Conservation (phyloP, 2,888 invertebrate species). For the Rutpela maculata region DNA sequence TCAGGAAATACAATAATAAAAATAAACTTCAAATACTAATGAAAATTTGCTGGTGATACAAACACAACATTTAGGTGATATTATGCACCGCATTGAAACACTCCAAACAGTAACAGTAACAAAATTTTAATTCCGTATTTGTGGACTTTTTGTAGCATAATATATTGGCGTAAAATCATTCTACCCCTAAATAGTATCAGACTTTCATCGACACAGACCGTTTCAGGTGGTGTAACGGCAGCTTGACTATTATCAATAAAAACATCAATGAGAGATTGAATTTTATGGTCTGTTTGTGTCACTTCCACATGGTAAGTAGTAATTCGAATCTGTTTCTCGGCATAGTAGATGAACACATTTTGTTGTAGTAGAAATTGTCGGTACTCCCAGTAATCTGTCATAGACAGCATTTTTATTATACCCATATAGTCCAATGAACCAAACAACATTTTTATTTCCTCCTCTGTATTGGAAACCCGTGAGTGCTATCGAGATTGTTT, state of each 20-base stretch:
- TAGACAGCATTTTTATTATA: slow-evolving; percentile 19
- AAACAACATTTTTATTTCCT: slow-evolving; percentile 27
- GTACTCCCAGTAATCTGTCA: slow-evolving; percentile 8
- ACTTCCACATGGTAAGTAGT: neutral
- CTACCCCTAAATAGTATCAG: slow-evolving; percentile 18
- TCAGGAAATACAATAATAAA: neutral
- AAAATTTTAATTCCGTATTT: slow-evolving; percentile 28
- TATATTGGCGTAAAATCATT: slow-evolving; percentile 13
- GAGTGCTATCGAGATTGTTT: neutral
- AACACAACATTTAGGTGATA: slow-evolving; percentile 8
- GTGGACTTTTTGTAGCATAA: slow-evolving; percentile 5
- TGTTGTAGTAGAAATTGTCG: neutral
- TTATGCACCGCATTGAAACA: slow-evolving; percentile 15
- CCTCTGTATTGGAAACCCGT: slow-evolving; percentile 11
- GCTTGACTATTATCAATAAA: slow-evolving; percentile 18
- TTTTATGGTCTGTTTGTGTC: neutral
- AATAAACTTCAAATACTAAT: slow-evolving; percentile 1
- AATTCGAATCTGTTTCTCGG: slow-evolving; percentile 2
- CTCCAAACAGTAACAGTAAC: slow-evolving; percentile 19
- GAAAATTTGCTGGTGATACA: neutral
- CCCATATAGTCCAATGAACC: slow-evolving; percentile 21
- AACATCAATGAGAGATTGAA: neutral
- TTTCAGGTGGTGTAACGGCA: neutral
- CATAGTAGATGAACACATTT: neutral
- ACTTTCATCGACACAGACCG: slow-evolving; percentile 14